These are phyloP conservation scores for Ahaetulla prasina DNA, from an alignment of 2,113 vertebrate genomes.

Conservation along the genomic window DNA sequence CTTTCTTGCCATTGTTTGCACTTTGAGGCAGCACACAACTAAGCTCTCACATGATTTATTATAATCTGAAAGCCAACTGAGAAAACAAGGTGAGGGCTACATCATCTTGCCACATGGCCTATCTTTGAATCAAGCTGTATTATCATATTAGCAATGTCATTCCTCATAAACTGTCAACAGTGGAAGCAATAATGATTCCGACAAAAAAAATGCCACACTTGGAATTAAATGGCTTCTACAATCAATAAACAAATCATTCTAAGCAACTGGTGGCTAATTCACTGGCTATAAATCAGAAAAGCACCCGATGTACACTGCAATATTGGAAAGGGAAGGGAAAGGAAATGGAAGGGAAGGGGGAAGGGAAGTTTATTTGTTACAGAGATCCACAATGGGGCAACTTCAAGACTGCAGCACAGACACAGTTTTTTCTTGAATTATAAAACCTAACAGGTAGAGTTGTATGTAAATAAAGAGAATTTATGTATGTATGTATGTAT, in stretches of 20 bases:
- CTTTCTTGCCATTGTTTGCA: background rate
- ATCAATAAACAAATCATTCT: background rate
- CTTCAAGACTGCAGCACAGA: background rate
- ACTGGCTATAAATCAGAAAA: conserved; percentile 16
- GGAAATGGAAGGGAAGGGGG: no score
- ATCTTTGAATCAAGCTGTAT: background rate
- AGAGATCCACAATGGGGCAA: background rate
- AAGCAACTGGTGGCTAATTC: background rate
- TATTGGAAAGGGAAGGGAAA: background rate
- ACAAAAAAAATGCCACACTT: conserved; percentile 5
- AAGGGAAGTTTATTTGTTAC: background rate
- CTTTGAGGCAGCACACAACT: background rate
- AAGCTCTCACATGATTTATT: background rate
- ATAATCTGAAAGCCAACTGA: background rate
- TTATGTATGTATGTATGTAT: no score
- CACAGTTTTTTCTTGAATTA: background rate
- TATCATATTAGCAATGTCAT: background rate
- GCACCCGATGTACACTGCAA: background rate
- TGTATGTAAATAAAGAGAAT: background rate
- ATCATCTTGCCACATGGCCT: background rate
- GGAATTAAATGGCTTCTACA: conserved; percentile 1
- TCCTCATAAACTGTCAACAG: background rate
- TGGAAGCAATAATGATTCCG: background rate
- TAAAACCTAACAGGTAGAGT: background rate
- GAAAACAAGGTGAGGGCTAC: background rate